Base-by-base conservation (phyloP, 2,888 invertebrate genomes). In the Theretra japonica region DNA sequence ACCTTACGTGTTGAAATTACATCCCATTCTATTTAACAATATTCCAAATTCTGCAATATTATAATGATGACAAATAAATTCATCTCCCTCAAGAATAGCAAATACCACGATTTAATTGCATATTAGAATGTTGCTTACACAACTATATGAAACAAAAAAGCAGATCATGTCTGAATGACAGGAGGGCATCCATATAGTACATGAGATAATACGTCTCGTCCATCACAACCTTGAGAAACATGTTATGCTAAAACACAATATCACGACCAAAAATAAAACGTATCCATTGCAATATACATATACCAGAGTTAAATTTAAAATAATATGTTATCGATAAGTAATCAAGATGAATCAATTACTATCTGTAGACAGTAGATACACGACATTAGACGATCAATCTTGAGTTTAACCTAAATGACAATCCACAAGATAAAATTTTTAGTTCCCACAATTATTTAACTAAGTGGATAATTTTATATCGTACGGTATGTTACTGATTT, bases 161-260 rank as follows among this genome's bases (percentile, higher is more conserved):
- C 60, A 59, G 30, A 62, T 33, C 56, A 56, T 56, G 53, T 71
- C 30, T 68, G 48, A 48, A 59, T 69, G 68, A 60, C 50, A 68
- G 21, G 65, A 58, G 62, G 41, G 57, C 65, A 60, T 33, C 65
- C 48, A 71, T 62, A 71, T 71, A 17, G 65, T 68, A 53, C 53
- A 28, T 28, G 15, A 80, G 76, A 83, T 85, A 86, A 83, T 80
- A 77, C 80, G 82, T 82, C 82, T 84, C 77, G 81, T 79, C 82
- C 77, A 82, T 79, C 77, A 79, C 86, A 89, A 90, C 91, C 92
- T 93, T 91, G 90, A 84, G 80, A 75, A 92, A 93, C 93, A 80
- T 71, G 93, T 93, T 93, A 92, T 93, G 92, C 81, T 88, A 93
- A 91, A 90, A 85, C 77, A 80, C 83, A 85, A 87, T 85, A 90